Base-by-base conservation (phyloP, 2,797 vertebrate species). In the Betta splendens region DNA sequence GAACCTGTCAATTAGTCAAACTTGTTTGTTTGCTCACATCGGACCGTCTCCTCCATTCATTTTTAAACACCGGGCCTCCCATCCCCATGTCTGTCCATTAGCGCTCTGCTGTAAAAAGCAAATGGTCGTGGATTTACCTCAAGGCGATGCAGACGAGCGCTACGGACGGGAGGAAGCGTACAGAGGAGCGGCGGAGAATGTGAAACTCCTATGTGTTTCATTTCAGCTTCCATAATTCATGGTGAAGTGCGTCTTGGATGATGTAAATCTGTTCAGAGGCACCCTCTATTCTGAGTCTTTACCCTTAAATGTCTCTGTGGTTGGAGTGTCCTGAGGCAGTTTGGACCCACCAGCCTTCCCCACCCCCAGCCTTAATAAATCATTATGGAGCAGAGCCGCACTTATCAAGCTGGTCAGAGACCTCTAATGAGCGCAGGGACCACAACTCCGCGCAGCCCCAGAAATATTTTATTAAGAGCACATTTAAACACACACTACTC, bases 211-310 rank as follows among this genome's bases (percentile, higher is more conserved):
- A 87, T 91, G 87, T 81, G 86, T 92, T 92, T 92, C 87, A 89
- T 89, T 92, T 86, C 17, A 25, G 70, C 86, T 88, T 93, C 72
- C 89, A 93, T 93, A 89, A 93, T 93, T 90, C 80, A 92, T 91
- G 85, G 81, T 63, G 74, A 91, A 91, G 91, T 87, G 86, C 87
- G 88, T 89, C 84, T 80, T 85, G 72, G 87, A 91, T 85, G 86
- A 92, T 92, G 86, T 90, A 92, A 91, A 92, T 90, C 86, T 90
- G 80, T 87, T 86, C 78, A 77, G 81, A 89, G 71, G 61, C 78
- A 43, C 80, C 84, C 83, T 86, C 81, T 83, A 84, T 88, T 84
- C 79, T 54, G 69, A 78, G 84, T 83, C 87, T 91, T 89, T 86
- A 84, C 88, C 87, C 84, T 88, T 84, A 91, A 91, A 90, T 88